Evolutionary conservation across 1,140 invertebrate species (phyloP).

Genomic region (Mercenaria mercenaria): DNA sequence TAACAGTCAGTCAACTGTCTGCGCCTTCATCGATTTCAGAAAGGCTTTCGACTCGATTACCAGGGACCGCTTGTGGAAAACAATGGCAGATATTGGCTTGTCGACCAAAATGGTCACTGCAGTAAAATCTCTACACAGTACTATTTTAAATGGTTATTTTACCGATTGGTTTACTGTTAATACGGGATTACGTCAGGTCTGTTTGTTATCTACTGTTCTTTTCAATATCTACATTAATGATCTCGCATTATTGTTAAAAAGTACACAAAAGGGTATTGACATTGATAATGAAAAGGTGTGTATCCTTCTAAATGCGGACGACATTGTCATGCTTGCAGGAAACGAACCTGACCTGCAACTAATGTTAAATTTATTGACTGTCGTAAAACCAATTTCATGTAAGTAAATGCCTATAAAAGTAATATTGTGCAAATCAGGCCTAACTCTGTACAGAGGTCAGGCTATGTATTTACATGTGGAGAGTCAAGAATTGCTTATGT

Average conservation of each 20-base stretch:
- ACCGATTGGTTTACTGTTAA: slow-evolving; percentile 33
- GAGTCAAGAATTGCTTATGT: not conserved
- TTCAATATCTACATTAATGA: too few relatives aligned
- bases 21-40: too few relatives aligned
- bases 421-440: slow-evolving; percentile 19
- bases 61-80: too few relatives aligned
- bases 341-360: not conserved
- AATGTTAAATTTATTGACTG: not conserved
- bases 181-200: not conserved
- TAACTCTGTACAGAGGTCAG: not conserved
- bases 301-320: slow-evolving; percentile 8
- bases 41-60: too few relatives aligned
- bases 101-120: not conserved
- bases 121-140: not conserved
- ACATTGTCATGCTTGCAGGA: not conserved
- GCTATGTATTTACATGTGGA: slow-evolving; percentile 3
- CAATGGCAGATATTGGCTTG: not conserved
- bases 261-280: not conserved
- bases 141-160: not conserved
- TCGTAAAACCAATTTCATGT: not conserved
- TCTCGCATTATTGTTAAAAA: not conserved
- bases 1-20: too few relatives aligned
- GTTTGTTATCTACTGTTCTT: too few relatives aligned
- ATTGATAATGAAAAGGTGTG: too few relatives aligned
- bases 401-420: not conserved